Base-by-base conservation (phyloP, 2,888 invertebrate species). In the Ectemnius continuus region DNA sequence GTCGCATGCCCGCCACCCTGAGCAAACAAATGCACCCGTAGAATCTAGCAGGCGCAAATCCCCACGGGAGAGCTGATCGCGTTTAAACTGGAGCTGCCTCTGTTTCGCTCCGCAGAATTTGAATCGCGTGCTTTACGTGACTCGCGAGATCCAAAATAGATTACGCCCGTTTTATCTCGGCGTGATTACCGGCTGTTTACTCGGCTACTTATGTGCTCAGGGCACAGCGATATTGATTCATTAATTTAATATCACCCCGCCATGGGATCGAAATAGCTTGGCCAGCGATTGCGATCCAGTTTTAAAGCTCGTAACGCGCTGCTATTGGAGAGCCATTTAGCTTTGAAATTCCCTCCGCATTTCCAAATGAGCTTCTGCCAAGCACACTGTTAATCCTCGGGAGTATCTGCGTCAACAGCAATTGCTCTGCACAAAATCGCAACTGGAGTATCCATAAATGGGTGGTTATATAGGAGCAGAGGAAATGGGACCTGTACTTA, bases 1-100 rank as follows among this genome's bases (percentile, higher is more conserved):
- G n/a, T 45, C 45, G 46, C 48, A 45, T 66, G 36, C 36, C 36
- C 6, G 56, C 67, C 73, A 69, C 75, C 64, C 28, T 20, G 26
- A 48, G 36, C 28, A 47, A 67, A 70, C 73, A 69, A 66, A 62
- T 57, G 47, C 52, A 13, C 52, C 52, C 16, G n/a, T 52, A 52
- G 52, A 52, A 52, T 14, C 52, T 16, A 16, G 16, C 52, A 5
- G 16, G 16, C 52, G 52, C 52, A 52, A 52, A 52, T 52, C 52
- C 52, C 52, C 16, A 5, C 52, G 52, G 4, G 14, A 14, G 52
- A 16, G 14, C n/a, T 13, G 52, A 52, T 52, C 52, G 52, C 52
- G 16, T 52, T 52, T 52, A 52, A 52, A 16, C 52, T 16, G 16
- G 52, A 52, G 8, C 14, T 52, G n/a, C 52, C 52, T 52, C 11